Evolutionary conservation across 92 coral and sea anemone species (phyloP).

Genomic region (Blastomussa wellsi): DNA sequence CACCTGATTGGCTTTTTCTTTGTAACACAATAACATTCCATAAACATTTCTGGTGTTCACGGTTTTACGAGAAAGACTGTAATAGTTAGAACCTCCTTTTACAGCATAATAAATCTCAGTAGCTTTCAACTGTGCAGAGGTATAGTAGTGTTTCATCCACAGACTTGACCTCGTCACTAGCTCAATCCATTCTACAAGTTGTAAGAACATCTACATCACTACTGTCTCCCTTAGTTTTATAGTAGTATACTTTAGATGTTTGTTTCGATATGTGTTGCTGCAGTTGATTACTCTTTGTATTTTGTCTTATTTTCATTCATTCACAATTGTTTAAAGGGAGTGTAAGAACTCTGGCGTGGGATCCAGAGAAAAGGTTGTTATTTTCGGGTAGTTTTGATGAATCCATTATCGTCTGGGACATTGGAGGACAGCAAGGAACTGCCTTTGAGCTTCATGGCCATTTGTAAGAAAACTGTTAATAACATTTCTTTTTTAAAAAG

Average conservation of each 20-base stretch:
- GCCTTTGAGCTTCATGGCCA: constrained; percentile 99
- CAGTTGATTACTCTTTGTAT: neutral
- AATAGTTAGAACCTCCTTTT: neutral
- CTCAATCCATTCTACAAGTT: neutral
- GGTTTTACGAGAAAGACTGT: too few relatives aligned
- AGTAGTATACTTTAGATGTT: neutral
- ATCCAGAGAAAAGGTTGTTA: constrained; percentile 79
- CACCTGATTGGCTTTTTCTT: too few relatives aligned
- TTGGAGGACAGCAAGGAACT: constrained; percentile 97
- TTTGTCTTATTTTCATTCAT: neutral
- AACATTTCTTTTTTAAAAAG: too few relatives aligned
- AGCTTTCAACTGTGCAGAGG: neutral
- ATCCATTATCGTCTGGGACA: constrained; percentile 96
- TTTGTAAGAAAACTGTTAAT: too few relatives aligned
- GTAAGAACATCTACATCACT: neutral
- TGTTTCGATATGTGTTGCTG: neutral
- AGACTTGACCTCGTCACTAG: neutral
- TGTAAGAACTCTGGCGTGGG: constrained; percentile 95
- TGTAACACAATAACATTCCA: too few relatives aligned
- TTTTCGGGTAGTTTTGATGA: constrained; percentile 99
- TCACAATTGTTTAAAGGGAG: constrained; percentile 63
- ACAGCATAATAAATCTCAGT: neutral
- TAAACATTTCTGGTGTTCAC: too few relatives aligned
- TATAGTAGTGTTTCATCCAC: neutral
- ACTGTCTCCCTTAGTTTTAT: too few relatives aligned